Conservation (phyloP, 2,888 invertebrate genomes). For the Cerastoderma edule region DNA sequence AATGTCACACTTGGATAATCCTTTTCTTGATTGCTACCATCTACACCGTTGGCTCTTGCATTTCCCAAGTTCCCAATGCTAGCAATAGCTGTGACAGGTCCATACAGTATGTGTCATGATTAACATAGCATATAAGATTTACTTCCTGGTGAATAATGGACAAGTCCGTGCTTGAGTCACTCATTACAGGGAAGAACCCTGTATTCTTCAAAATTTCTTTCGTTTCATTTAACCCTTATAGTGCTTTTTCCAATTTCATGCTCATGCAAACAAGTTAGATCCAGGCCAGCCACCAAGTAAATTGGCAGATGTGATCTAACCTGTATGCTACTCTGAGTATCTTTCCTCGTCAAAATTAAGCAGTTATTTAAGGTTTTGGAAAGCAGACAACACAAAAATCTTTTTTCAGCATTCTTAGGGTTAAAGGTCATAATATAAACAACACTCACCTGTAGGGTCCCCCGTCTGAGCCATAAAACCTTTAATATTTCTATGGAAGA, state of each 20-base stretch:
- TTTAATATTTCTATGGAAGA: conserved; percentile 92
- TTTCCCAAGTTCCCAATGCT: conserved; percentile 33
- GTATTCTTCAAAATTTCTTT: too few relatives aligned
- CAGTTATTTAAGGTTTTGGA: too few relatives aligned
- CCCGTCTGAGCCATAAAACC: conserved; percentile 92
- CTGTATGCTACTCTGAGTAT: too few relatives aligned
- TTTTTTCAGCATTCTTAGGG: too few relatives aligned
- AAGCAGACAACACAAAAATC: too few relatives aligned
- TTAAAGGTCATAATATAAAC: too few relatives aligned
- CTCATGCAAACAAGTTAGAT: too few relatives aligned
- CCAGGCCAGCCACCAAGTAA: too few relatives aligned
- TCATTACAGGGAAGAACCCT: conserved; percentile 32
- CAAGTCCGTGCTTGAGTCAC: conserved; percentile 35
- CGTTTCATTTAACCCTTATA: too few relatives aligned
- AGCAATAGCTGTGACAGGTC: conserved; percentile 22
- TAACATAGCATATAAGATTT: conserved; percentile 32
- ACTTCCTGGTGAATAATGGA: conserved; percentile 32
- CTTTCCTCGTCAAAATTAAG: too few relatives aligned
- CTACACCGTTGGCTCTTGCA: conserved; percentile 33
- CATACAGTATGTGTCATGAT: conserved; percentile 24
- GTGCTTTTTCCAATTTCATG: too few relatives aligned
- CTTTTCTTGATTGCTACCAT: conserved; percentile 25
- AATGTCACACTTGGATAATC: conserved; percentile 21
- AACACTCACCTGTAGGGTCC: conserved; percentile 88
- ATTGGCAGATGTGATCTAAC: too few relatives aligned